phyloP scores from a whole-genome alignment of 1,140 invertebrate species.

The Polypedilum pembai region DNA sequence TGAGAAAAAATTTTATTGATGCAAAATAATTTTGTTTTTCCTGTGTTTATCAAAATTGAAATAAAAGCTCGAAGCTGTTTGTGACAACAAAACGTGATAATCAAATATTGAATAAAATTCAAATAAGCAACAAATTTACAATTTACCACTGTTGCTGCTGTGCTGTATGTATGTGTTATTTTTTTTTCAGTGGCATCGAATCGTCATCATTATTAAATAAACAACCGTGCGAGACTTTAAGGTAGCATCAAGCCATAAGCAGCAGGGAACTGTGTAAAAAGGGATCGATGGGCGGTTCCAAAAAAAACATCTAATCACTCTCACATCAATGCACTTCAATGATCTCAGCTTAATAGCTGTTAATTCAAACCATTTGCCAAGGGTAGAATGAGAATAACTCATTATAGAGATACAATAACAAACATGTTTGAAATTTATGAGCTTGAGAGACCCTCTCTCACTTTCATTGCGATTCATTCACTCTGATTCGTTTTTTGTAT shows the following conservation, averaged over 20 bases:
- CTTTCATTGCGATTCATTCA: neutral
- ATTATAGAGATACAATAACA: slow-evolving; percentile 25
- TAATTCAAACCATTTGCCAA: neutral
- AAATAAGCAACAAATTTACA: slow-evolving; percentile 5
- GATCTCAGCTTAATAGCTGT: slow-evolving; percentile 20
- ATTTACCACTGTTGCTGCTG: no score
- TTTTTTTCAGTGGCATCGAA: neutral
- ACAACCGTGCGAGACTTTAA: neutral
- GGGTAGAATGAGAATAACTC: neutral
- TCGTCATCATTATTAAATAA: slow-evolving; percentile 1
- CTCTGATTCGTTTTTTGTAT: neutral
- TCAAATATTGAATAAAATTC: slow-evolving; percentile 4
- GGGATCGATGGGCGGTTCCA: slow-evolving; percentile 9
- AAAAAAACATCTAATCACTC: slow-evolving; percentile 6
- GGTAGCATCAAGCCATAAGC: slow-evolving; percentile 25
- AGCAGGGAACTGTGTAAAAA: neutral
- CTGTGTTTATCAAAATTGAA: no score
- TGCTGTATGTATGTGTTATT: no score
- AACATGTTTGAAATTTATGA: slow-evolving; percentile 23
- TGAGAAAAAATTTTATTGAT: no score
- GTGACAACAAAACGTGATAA: neutral
- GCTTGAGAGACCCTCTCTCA: neutral
- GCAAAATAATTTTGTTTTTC: no score
- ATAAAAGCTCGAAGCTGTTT: neutral
- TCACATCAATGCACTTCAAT: slow-evolving; percentile 25